Evolutionary conservation across 2,888 invertebrate genomes (phyloP), one percentile per base, ranked within the genome.

Genomic region (Drosophila mimetica): DNA sequence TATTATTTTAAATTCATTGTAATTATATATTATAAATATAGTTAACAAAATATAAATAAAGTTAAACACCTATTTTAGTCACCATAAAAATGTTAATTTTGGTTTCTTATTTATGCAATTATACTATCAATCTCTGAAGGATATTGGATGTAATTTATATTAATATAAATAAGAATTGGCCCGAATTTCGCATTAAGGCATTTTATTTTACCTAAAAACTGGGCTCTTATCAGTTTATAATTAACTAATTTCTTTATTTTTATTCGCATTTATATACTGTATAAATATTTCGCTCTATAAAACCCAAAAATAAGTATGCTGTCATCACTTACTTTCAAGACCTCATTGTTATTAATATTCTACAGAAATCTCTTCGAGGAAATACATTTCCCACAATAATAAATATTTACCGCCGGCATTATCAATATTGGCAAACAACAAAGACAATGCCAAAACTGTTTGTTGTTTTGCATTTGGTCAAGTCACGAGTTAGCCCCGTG

Each of bases 401-500:
- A 51, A 64, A 64, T 65, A 65, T 64, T 65, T 51, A 28, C 41
- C 20, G n/a, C 8, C 11, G 20, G 32, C 22, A 51, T 36, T 64
- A 64, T 64, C 65, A 65, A 65, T 36, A 36, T 50, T 48, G 41
- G 42, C 30, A 54, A 54, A 41, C 58, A 59, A 42, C 58, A 57
- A 59, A 34, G 41, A 34, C 18, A 34, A 9, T n/a, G 59, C 34
- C 48, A 36, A 32, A 63, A 63, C 2, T 30, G 34, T 64, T 64
- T 64, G 44, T 60, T 60, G 36, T 60, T 60, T 37, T 37, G 60
- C 60, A 59, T 37, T 64, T 66, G 58, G 44, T 50, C 44, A 67
- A 69, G 67, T 67, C 70, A 67, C 67, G 67, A 51, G 67, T 58
- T 58, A 58, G 32, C 58, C 47, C 32, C 34, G 47, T 58, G 61